Conservation (phyloP, 2,797 vertebrate genomes). For the Clarias fuscus region DNA sequence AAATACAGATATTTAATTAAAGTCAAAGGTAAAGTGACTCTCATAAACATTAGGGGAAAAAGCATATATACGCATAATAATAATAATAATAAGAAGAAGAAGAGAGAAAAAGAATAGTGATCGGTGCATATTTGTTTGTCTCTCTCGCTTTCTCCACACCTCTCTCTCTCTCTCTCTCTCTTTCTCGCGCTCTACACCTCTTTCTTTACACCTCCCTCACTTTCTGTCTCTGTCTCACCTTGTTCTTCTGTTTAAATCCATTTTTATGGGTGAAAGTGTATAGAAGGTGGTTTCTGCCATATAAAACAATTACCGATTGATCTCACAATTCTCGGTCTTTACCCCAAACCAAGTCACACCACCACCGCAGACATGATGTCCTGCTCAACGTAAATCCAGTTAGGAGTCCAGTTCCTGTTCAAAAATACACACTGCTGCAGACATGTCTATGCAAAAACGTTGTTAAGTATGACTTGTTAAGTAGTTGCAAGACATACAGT, state of each 20-base stretch:
- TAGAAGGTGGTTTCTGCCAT: neutral
- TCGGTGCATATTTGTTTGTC: neutral
- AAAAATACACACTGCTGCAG: neutral
- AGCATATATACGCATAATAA: too few species aligned
- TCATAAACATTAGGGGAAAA: too few species aligned
- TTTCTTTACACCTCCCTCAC: too few species aligned
- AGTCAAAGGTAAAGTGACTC: too few species aligned
- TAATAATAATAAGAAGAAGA: too few species aligned
- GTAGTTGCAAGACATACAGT: too few species aligned
- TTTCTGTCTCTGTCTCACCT: neutral
- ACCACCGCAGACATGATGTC: neutral
- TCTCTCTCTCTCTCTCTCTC: too few species aligned
- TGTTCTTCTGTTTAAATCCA: neutral
- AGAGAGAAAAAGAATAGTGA: too few species aligned
- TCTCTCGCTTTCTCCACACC: too few species aligned
- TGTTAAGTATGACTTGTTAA: too few species aligned
- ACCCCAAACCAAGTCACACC: neutral
- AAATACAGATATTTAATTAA: too few species aligned
- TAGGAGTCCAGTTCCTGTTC: neutral
- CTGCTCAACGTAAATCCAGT: neutral
- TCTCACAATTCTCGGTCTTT: neutral
- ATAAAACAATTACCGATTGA: neutral
- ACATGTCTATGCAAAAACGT: neutral
- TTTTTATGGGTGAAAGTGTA: neutral
- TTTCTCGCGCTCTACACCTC: too few species aligned